Base-by-base conservation (phyloP, 2,113 vertebrate genomes). In the Lontra canadensis region DNA sequence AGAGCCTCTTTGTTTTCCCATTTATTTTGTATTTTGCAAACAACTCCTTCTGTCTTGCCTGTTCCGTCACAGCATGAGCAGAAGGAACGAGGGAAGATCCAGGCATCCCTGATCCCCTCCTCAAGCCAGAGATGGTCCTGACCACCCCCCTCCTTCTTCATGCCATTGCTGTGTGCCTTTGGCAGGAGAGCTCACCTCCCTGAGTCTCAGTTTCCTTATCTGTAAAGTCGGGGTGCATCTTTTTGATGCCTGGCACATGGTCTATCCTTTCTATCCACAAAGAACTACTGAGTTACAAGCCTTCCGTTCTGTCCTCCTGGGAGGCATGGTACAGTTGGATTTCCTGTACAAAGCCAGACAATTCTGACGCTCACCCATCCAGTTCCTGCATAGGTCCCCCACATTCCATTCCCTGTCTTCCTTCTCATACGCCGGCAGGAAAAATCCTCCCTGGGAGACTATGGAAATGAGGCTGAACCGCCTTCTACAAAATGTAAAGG, bases 101-200 rank as follows among this genome's bases (percentile, higher is more conserved):
- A 0, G 20, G 52, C 18, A 8, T 1, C 61, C 14, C 55, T 14
- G 89, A 47, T 39, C 8, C 15, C 7, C 23, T 59, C 49, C 65
- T 89, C 84, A n/a, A 36, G 25, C 44, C 36, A 71, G 29, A 88
- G 73, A 26, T 1, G 1, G 18, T 55, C 57, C n/a, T 49, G 5
- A 11, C 6, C 9, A 47, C 0, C 20, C 42, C 82, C 36, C 47
- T 49, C 4, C 7, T 4, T 57, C 49, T 65, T 36, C 3, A 0
- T 4, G 1, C 21, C 31, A 0, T 18, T 3, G 1, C 59, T 31
- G 20, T 20, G 7, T 52, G 55, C 25, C 85, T 55, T 67, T 20
- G n/a, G 12, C 44, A 26, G 52, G 3, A 57, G 3, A 26, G 34
- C 3, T 59, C 71, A 15, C n/a, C 59, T 42, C 44, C 59, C 80